Evolutionary conservation across 2,888 invertebrate species (phyloP).

Genomic region (Eledona agricola): DNA sequence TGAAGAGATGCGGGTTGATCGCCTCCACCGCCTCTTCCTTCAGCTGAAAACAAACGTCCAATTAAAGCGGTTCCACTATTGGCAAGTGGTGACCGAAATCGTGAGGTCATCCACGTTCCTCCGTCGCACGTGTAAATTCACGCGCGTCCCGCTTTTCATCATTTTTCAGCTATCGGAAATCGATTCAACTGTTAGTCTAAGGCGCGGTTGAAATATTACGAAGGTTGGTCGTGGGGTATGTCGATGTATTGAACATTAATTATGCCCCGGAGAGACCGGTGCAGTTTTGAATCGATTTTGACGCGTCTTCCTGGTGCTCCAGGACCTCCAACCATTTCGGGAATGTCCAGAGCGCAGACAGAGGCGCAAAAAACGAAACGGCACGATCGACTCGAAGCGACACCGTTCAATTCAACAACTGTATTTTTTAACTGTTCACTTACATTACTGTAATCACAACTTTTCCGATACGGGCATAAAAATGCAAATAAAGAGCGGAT

Average conservation of each 20-base stretch:
- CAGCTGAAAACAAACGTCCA: conserved; percentile 61
- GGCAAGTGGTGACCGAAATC: conserved; percentile 23
- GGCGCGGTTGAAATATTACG: conserved; percentile 28
- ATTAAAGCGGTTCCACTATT: conserved; percentile 19
- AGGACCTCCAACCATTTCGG: too few species aligned
- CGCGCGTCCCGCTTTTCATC: background rate
- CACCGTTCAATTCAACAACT: conserved; percentile 39
- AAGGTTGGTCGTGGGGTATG: conserved; percentile 29
- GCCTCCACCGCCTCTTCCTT: conserved; percentile 75
- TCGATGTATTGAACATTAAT: conserved; percentile 29
- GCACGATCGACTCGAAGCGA: conserved; percentile 15
- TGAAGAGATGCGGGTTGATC: conserved; percentile 84
- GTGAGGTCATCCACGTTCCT: conserved; percentile 34
- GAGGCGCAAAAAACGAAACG: too few species aligned
- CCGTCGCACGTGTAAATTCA: conserved; percentile 15
- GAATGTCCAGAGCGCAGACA: too few species aligned
- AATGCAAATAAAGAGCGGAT: conserved; percentile 24
- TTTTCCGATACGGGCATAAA: conserved; percentile 23
- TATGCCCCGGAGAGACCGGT: conserved; percentile 23
- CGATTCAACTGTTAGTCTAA: conserved; percentile 25
- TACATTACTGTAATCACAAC: conserved; percentile 27
- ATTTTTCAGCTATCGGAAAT: conserved; percentile 17
- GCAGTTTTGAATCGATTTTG: conserved; percentile 25
- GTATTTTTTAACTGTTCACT: conserved; percentile 44
- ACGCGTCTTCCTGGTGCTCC: conserved; percentile 18